Base-by-base conservation (phyloP, 2,888 invertebrate species). In the Ellobium chinense region DNA sequence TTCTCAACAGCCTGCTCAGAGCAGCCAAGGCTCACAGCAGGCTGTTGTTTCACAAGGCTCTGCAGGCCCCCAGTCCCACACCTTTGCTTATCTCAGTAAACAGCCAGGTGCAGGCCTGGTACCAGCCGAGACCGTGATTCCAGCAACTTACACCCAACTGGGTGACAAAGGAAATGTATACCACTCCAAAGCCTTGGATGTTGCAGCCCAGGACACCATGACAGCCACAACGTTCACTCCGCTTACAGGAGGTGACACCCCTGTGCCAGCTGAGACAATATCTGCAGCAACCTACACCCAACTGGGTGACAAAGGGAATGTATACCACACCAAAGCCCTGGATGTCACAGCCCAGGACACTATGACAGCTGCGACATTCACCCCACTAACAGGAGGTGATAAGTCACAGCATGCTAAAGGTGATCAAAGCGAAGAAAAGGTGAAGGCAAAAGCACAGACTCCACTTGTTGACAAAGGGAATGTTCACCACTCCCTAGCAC, bases 121-220 rank as follows among this genome's bases (percentile, higher is more conserved):
- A n/a, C 1, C 5, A 60, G 58, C 73, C 7, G 79, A 79, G 21
- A 27, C 62, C 5, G 36, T 73, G 58, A n/a, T 14, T 31, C 29
- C 76, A 7, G 27, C 36, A 37, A 46, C 27, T 37, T 18, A 29
- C 14, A n/a, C 60, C 1, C 63, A 36, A 9, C 18, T n/a, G 12
- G 82, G 82, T 0, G 82, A 80, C 36, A 60, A 37, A 12, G 82
- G 82, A 21, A 83, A 80, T 29, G 39, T 58, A 0, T 80, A 63
- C 29, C 62, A 75, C 34, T 9, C 78, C 12, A 54, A 66, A 36
- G 73, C 65, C 5, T 29, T 80, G n/a, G 62, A 73, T 68, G 76
- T 73, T 7, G 27, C 69, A 2, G 37, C 24, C 56, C 56, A 63
- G 46, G 80, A 68, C 34, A 31, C 31, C 7, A 39, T 79, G 66